A percentile compares a stretch with the other conserved stretches of the same genome.
Conservation (phyloP, 2,113 vertebrate species). For the Archocentrus centrarchus region DNA sequence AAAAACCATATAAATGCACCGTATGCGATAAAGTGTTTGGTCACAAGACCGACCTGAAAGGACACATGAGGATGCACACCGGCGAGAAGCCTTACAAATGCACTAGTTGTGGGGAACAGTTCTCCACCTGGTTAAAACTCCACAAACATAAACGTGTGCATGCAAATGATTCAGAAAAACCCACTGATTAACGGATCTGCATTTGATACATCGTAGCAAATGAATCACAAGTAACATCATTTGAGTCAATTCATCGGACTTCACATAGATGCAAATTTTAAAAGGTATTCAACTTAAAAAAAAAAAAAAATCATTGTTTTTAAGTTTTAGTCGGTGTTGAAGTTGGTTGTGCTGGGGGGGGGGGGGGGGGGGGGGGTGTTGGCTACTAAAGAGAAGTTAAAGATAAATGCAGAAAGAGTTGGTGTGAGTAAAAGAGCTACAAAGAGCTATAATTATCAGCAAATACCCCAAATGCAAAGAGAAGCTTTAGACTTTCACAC, state of each 20-base stretch:
- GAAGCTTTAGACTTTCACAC: not conserved
- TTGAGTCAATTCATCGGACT: too few relatives aligned
- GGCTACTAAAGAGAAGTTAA: not conserved
- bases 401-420: not conserved
- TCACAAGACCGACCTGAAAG: constrained; percentile 29
- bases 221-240: not conserved
- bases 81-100: constrained; percentile 61
- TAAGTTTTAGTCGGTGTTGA: not conserved
- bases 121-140: constrained; percentile 52
- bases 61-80: constrained; percentile 45
- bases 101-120: constrained; percentile 28
- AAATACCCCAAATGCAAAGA: not conserved
- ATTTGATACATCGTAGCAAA: not conserved
- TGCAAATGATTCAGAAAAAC: not conserved
- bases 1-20: constrained; percentile 49
- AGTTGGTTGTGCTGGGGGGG: not conserved
- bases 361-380: not conserved
- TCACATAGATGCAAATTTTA: too few relatives aligned
- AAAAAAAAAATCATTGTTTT: not conserved
- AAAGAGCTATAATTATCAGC: not conserved
- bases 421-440: not conserved
- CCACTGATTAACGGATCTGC: not conserved
- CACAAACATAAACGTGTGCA: constrained; percentile 42
- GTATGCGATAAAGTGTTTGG: constrained; percentile 41
- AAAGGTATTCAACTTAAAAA: too few relatives aligned